phyloP scores from a whole-genome alignment of 2,113 vertebrate genomes.

The Ceuthmochares aereus region DNA sequence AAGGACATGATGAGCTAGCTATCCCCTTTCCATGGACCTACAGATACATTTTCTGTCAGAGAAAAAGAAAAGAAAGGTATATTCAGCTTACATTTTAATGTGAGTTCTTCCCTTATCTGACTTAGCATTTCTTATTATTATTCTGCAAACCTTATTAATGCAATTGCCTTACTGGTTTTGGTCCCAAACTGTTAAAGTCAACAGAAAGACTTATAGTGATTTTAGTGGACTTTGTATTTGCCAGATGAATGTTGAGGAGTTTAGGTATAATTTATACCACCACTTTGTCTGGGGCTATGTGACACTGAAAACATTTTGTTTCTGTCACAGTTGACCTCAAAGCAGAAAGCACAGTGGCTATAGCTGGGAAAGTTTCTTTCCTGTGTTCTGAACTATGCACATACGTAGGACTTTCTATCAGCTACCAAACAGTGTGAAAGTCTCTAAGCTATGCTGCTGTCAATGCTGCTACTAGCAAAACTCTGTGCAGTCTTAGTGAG shows the following conservation, averaged over 20 bases:
- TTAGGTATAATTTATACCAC: background rate
- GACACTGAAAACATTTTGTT: background rate
- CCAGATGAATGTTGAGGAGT: background rate
- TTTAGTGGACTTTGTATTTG: background rate
- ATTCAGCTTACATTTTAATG: background rate
- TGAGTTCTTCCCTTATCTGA: background rate
- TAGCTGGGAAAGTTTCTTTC: background rate
- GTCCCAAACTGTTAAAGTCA: background rate
- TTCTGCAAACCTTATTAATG: background rate
- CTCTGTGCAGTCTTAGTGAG: background rate
- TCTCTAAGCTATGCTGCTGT: background rate
- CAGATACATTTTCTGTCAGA: background rate
- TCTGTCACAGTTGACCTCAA: background rate
- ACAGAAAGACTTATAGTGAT: background rate
- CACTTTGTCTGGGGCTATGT: accelerated
- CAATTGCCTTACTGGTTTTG: background rate
- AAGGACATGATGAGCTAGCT: background rate
- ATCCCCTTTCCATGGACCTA: background rate
- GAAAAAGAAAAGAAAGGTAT: background rate
- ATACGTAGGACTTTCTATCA: background rate
- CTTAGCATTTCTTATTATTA: background rate
- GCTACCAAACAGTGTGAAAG: background rate
- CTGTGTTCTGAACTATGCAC: background rate
- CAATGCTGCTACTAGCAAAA: background rate
- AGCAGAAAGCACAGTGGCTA: background rate